Base-by-base conservation (phyloP, 1,140 invertebrate genomes). In the Battus philenor region DNA sequence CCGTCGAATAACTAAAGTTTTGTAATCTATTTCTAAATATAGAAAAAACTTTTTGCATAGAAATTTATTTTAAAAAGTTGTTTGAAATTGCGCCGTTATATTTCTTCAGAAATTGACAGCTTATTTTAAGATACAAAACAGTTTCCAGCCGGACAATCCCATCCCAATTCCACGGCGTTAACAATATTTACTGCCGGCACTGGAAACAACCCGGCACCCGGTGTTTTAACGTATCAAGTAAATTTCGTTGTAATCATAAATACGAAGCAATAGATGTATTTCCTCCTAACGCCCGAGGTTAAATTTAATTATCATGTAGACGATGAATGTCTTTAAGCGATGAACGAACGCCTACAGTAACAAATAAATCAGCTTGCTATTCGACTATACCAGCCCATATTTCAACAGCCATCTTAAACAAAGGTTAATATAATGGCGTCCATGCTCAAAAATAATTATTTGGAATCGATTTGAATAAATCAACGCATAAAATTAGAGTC, bases 361-460 rank as follows among this genome's bases (percentile, higher is more conserved):
- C 17, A 47, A 50, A 68, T 70, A 73, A 70, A 70, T 70, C 61
- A 66, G 50, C 43, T 44, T 43, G 43, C 51, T 49, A 47, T 38
- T 52, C 50, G 39, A 26, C 47, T 29, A 54, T 57, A 58, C 59
- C 59, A 58, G 54, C 48, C 62, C 50, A 75, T 77, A 77, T 73
- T 76, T 76, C 55, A 81, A 50, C 53, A 44, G 56, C 53, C 43
- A 66, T 60, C 67, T 70, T 68, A 75, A 82, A 78, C 74, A 80
- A 80, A 76, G 71, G 69, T 73, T 75, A 62, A 65, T 68, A 61
- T 66, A 68, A 75, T 71, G 58, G 69, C 68, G 68, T 71, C 64
- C 63, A 80, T 80, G 64, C 54, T 75, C 66, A 68, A 64, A 64
- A 76, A 65, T 70, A 77, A 76, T 79, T 82, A 79, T 79, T 82